Percentiles rank a stretch among this genome's conserved stretches.
These are phyloP conservation scores for Urophycis tenuis DNA, from an alignment of 2,797 vertebrate species.

Conservation along the genomic window DNA sequence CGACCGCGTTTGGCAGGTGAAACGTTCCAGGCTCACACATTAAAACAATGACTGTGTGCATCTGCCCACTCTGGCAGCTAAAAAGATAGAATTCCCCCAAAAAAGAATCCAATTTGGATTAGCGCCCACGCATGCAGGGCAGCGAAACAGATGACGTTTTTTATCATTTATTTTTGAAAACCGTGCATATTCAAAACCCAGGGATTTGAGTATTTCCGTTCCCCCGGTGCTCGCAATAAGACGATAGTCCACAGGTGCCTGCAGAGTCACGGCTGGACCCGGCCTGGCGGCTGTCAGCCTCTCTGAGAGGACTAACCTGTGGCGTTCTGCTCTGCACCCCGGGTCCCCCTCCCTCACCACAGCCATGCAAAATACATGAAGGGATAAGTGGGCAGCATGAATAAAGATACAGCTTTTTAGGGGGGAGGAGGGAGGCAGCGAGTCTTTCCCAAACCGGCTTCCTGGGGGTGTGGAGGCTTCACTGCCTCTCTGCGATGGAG, in stretches of 20 bases:
- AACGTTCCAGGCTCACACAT: not conserved
- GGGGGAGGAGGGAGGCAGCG: conserved; percentile 18
- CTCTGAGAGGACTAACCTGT: conserved; percentile 27
- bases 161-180: not conserved
- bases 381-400: conserved; percentile 41
- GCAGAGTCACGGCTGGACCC: conserved; percentile 28
- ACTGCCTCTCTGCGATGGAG: conserved; percentile 27
- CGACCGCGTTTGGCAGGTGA: not conserved
- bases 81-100: not conserved
- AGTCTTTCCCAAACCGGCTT: conserved; percentile 28
- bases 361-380: conserved; percentile 49
- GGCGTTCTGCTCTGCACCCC: not conserved
- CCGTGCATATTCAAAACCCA: conserved; percentile 23
- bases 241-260: conserved; percentile 46
- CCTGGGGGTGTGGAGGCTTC: conserved; percentile 4
- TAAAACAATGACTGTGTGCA: not conserved
- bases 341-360: conserved; percentile 17
- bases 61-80: not conserved
- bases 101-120: not conserved
- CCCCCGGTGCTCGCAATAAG: conserved; percentile 32
- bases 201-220: conserved; percentile 35
- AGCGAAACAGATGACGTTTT: not conserved
- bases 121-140: not conserved
- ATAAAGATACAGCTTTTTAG: conserved; percentile 48
- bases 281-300: conserved; percentile 30